These are phyloP conservation scores for Ascaphus truei DNA, from an alignment of 2,113 vertebrate species.

Conservation along the genomic window DNA sequence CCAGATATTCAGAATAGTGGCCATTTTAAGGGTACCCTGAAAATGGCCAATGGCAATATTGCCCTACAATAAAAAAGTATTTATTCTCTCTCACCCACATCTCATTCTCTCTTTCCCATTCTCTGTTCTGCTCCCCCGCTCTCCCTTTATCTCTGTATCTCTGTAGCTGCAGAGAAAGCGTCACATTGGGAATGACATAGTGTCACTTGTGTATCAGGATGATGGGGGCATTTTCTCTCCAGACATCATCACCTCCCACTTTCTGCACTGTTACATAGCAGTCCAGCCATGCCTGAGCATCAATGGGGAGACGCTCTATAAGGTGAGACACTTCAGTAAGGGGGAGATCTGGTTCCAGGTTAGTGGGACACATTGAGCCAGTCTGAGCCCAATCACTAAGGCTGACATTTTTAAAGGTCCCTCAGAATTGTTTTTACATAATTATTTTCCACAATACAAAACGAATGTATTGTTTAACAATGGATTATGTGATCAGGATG, in stretches of 20 bases:
- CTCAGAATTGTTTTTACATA: neutral
- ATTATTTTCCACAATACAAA: no score
- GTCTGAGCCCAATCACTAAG: no score
- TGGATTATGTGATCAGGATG: no score
- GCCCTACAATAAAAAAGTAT: no score
- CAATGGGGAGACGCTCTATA: conserved; percentile 56
- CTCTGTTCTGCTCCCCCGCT: neutral
- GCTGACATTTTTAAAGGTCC: no score
- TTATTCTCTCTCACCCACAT: neutral
- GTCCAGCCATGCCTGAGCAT: conserved; percentile 62
- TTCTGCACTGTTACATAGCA: conserved; percentile 83
- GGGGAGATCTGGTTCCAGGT: no score
- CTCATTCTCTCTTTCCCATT: neutral
- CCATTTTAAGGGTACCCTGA: no score
- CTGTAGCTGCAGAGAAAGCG: conserved; percentile 83
- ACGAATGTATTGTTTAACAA: no score
- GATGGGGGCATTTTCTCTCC: conserved; percentile 77
- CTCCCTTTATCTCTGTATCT: conserved; percentile 19
- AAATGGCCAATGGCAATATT: no score
- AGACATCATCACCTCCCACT: conserved; percentile 84
- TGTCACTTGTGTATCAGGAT: conserved; percentile 83
- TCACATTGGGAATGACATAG: conserved; percentile 90
- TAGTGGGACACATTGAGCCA: no score
- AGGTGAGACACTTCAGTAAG: conserved; percentile 52
- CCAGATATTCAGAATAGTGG: no score